phyloP scores from a whole-genome alignment of 2,113 vertebrate species.

The Hipposideros armiger region DNA sequence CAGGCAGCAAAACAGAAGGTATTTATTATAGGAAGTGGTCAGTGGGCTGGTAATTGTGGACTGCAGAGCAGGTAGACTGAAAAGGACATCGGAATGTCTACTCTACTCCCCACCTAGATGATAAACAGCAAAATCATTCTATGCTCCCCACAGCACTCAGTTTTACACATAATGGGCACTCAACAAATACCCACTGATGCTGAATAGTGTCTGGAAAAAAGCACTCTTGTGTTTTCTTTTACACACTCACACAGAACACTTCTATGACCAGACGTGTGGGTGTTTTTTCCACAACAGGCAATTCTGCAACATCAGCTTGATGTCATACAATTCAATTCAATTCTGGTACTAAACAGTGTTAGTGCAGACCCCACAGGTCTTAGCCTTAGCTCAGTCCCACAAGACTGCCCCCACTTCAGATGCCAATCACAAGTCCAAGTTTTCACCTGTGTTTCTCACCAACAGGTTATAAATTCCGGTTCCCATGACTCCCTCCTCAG shows the following conservation, averaged over 20 bases:
- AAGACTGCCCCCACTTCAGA: background rate
- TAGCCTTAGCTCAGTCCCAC: background rate
- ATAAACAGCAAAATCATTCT: background rate
- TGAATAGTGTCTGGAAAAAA: background rate
- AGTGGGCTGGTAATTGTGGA: background rate
- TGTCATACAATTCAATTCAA: background rate
- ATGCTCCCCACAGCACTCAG: rapidly evolving
- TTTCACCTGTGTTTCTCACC: background rate
- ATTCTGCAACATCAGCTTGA: background rate
- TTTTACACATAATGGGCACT: background rate
- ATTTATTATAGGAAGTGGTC: background rate
- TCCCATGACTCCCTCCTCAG: background rate
- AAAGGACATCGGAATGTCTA: no score
- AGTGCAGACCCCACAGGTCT: background rate
- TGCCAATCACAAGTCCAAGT: background rate
- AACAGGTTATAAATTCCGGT: background rate
- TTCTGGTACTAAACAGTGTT: background rate
- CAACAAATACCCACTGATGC: background rate
- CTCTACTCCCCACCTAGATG: background rate
- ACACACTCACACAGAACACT: background rate
- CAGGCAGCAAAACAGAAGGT: background rate
- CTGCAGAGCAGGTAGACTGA: background rate
- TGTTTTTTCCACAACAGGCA: background rate
- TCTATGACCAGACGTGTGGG: background rate
- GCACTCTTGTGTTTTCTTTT: background rate